Base-by-base conservation (phyloP, 2,113 vertebrate species). In the Nothoprocta pentlandii region DNA sequence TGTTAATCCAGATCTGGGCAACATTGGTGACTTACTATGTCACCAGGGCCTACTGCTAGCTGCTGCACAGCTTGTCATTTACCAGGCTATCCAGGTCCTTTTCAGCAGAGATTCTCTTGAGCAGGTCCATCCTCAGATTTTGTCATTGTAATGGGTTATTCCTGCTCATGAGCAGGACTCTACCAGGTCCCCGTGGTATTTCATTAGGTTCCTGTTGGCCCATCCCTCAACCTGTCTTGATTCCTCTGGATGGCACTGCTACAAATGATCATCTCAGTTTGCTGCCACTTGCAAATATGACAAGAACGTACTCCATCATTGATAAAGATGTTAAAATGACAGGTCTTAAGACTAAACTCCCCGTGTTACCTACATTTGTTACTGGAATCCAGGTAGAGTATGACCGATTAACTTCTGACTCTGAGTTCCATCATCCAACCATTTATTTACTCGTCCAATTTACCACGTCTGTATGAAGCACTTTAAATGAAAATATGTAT, bases 351-450 rank as follows among this genome's bases (percentile, higher is more conserved):
- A 30, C 5, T 3, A 59, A 76, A 11, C 4, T 26, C 22, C 16
- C 16, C 62, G 0, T 32, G 15, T 11, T 74, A 39, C 34, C 9
- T 56, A 15, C 36, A 32, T 42, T 71, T 42, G 2, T 42, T 80
- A 34, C 4, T 12, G 9, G 13, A 47, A 62, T 15, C 12, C 16
- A 32, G 30, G 15, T 30, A 59, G 13, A 0, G 0, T n/a, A n/a
- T 9, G 28, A 85, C 14, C 20, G 56, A 49, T 20, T 13, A n/a
- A 30, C 7, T 23, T 16, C 21, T 36, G 23, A 9, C n/a, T 76
- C 68, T 58, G 44, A 74, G 30, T 10, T 61, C 23, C 77, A 41
- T n/a, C 25, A 77, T 41, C 41, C 54, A 73, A 56, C 17, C 13
- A 47, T 15, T 51, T 9, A 58, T 21, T 46, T 25, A 59, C 15